Conservation (phyloP, 2,888 invertebrate genomes). For the Mechanitis messenoides region DNA sequence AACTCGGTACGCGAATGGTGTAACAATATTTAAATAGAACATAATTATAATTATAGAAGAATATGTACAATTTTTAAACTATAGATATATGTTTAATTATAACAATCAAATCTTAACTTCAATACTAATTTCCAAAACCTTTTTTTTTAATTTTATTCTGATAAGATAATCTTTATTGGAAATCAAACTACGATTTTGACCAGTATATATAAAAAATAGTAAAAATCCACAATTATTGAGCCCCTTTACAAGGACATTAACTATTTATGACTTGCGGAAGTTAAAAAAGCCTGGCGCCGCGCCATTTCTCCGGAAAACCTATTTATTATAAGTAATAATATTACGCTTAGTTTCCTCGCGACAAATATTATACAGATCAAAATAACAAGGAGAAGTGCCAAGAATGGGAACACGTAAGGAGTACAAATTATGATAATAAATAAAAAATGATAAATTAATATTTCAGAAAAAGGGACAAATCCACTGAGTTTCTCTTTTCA, state of each 20-base stretch:
- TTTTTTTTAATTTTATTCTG: too few relatives aligned
- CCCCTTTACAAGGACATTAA: constrained; percentile 23
- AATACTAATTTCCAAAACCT: too few relatives aligned
- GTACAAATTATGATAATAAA: background rate
- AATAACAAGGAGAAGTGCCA: constrained; percentile 1
- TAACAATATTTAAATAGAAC: background rate
- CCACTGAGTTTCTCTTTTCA: too few relatives aligned
- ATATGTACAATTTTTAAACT: too few relatives aligned
- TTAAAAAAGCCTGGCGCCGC: constrained; percentile 23
- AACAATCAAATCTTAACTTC: too few relatives aligned
- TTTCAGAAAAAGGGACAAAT: background rate
- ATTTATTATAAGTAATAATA: constrained; percentile 28
- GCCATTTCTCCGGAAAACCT: constrained; percentile 25
- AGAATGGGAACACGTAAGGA: background rate
- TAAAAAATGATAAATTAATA: background rate
- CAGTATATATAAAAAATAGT: background rate
- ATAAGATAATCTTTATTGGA: background rate
- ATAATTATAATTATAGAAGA: too few relatives aligned
- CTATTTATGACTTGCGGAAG: constrained; percentile 27
- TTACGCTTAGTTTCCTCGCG: constrained; percentile 23
- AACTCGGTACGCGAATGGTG: background rate
- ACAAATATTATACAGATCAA: constrained; percentile 19
- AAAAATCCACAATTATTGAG: constrained; percentile 2
- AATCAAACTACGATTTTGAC: background rate
- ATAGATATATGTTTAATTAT: too few relatives aligned